Evolutionary conservation across 2,113 vertebrate genomes (phyloP), one percentile per base, ranked within the genome.

Genomic region (Larimichthys crocea): DNA sequence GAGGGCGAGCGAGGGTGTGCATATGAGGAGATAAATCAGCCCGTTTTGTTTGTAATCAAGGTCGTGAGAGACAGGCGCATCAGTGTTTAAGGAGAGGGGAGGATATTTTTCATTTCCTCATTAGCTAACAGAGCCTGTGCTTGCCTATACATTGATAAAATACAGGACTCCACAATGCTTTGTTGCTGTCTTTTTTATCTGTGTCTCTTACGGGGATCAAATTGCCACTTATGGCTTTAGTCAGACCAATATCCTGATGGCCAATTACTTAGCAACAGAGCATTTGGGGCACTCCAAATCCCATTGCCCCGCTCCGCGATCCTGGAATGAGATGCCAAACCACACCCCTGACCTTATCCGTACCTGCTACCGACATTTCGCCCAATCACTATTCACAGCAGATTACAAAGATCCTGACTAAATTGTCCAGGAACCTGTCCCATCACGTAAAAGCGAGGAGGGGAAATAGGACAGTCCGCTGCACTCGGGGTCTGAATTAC

Each of bases 1-100:
- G 68, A 64, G 74, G 42, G 72, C 19, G 66, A 67, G 57, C 0
- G 70, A 62, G 74, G 59, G 74, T 69, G 79, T 88, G 85, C 84
- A 62, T 9, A 56, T 60, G 79, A 59, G 70, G 61, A 71, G 82
- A 90, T 93, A 88, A 88, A 90, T 90, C 90, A 87, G 86, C 60
- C 72, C 65, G 85, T 75, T 87, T 69, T 82, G 81, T 83, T 88
- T 66, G 63, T 80, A 91, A 90, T 88, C 82, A 91, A 93, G 91
- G 90, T 93, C 87, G 90, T 1, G 35, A 69, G 40, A 86, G 82
- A 84, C 20, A 5, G 49, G 20, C 40, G 60, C 80, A 53, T 76
- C 77, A 10, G 59, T 69, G 83, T 79, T 86, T 81, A 50, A 77
- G 52, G 44, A 70, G 48, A 52, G 22, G 63, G 46, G 31, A 61